phyloP scores from a whole-genome alignment of 1,140 invertebrate genomes.

The Colletes latitarsis region DNA sequence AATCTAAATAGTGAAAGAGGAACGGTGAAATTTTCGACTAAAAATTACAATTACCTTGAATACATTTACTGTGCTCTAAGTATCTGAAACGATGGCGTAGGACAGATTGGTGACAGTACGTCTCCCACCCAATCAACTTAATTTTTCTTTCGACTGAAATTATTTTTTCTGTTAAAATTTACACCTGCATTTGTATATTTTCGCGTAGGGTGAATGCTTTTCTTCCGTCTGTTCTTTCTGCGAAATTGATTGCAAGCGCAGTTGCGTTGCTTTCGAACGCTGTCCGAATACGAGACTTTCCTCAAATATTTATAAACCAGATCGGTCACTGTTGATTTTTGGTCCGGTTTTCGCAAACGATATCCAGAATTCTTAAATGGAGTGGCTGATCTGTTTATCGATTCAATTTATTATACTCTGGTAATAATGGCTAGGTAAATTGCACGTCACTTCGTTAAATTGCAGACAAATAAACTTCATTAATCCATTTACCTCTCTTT shows the following conservation, averaged over 20 bases:
- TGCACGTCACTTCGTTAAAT: neutral
- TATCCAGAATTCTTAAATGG: neutral
- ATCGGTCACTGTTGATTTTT: constrained; percentile 54
- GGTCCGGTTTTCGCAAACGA: neutral
- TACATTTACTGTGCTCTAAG: no score
- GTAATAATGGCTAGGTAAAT: no score
- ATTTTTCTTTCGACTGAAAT: neutral
- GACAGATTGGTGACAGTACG: no score
- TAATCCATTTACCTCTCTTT: neutral
- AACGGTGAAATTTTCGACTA: neutral
- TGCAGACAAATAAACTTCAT: no score
- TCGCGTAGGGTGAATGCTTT: neutral
- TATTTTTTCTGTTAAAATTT: no score
- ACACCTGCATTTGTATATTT: constrained; percentile 5
- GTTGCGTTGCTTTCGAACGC: constrained; percentile 46
- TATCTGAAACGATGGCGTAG: no score
- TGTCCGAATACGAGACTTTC: constrained; percentile 42
- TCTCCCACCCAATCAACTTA: no score
- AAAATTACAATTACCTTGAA: no score
- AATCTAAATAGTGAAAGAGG: neutral
- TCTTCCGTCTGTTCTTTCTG: constrained; percentile 39
- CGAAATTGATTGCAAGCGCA: constrained; percentile 63
- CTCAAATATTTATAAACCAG: constrained; percentile 68
- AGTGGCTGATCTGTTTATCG: constrained; percentile 1
- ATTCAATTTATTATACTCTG: neutral